Conservation (phyloP, 2,888 invertebrate genomes). For the Incurvaria masculella region DNA sequence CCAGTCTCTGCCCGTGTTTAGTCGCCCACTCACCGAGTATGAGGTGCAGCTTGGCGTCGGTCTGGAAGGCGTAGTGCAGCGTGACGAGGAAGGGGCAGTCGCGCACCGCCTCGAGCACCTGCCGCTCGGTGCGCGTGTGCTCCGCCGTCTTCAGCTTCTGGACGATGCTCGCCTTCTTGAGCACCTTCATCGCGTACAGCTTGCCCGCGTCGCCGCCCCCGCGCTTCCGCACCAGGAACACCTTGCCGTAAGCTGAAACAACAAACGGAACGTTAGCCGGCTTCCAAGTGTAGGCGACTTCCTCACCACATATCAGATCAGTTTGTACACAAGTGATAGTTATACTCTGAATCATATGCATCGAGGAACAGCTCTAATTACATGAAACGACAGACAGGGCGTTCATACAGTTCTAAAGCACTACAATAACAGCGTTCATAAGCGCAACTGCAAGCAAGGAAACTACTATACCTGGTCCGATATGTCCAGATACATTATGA, state of each 20-base stretch:
- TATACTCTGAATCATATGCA: too few species aligned
- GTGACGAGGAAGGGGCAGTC: conserved; percentile 96
- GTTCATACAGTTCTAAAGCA: too few species aligned
- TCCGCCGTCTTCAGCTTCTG: conserved; percentile 95
- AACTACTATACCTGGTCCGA: too few species aligned
- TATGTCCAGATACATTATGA: too few species aligned
- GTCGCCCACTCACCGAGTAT: conserved; percentile 86
- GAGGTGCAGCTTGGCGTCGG: conserved; percentile 93
- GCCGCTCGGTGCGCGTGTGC: conserved; percentile 95
- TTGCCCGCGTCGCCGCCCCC: conserved; percentile 83
- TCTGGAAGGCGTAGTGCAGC: conserved; percentile 97
- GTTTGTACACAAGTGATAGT: neutral
- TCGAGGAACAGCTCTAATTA: too few species aligned
- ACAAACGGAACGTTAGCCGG: conserved; percentile 12
- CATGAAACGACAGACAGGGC: too few species aligned
- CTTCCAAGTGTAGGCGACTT: neutral
- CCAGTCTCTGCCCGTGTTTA: neutral
- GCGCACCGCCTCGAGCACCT: conserved; percentile 93
- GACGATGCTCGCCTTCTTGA: conserved; percentile 93
- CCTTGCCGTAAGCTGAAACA: conserved; percentile 88
- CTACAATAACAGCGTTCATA: too few species aligned
- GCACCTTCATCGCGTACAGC: conserved; percentile 97
- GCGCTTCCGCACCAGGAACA: conserved; percentile 92
- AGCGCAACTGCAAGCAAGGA: too few species aligned
- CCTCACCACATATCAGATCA: neutral